Percentiles rank a stretch among this genome's conserved stretches.
phyloP scores from a whole-genome alignment of 2,888 invertebrate species.

The Ophion costatus region DNA sequence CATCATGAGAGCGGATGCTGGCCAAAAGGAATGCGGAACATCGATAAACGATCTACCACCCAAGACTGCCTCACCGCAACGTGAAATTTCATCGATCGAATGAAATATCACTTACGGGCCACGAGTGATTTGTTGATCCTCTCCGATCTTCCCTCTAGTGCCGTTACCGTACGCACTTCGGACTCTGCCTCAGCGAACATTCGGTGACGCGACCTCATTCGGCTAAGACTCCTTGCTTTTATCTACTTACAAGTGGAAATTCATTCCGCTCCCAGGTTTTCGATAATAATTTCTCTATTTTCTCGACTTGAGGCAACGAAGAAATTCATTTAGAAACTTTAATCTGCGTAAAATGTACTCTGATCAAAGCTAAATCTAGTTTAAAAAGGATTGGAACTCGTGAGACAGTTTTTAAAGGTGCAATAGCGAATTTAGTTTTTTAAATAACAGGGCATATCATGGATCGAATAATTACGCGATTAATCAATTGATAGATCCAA shows the following conservation, averaged over 20 bases:
- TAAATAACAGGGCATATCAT: no score
- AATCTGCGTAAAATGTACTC: neutral
- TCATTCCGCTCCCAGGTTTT: neutral
- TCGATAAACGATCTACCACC: conserved; percentile 68
- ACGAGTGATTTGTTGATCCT: conserved; percentile 52
- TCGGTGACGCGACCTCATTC: conserved; percentile 3
- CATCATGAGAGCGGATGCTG: conserved; percentile 16
- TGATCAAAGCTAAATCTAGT: no score
- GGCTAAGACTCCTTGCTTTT: neutral
- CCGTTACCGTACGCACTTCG: neutral
- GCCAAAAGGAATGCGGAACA: conserved; percentile 45
- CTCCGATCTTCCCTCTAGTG: conserved; percentile 34
- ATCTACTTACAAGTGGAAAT: neutral
- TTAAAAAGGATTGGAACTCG: no score
- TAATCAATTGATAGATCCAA: no score
- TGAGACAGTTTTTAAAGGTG: no score
- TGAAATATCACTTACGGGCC: conserved; percentile 51
- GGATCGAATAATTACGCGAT: no score
- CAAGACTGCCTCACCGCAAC: neutral
- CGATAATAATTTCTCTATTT: neutral
- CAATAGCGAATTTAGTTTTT: no score
- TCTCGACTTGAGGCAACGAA: neutral
- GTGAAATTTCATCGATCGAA: conserved; percentile 52
- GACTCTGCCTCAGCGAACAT: conserved; percentile 1
- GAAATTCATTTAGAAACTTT: neutral